Conservation (phyloP, 2,797 vertebrate species). For the Agapornis canus region DNA sequence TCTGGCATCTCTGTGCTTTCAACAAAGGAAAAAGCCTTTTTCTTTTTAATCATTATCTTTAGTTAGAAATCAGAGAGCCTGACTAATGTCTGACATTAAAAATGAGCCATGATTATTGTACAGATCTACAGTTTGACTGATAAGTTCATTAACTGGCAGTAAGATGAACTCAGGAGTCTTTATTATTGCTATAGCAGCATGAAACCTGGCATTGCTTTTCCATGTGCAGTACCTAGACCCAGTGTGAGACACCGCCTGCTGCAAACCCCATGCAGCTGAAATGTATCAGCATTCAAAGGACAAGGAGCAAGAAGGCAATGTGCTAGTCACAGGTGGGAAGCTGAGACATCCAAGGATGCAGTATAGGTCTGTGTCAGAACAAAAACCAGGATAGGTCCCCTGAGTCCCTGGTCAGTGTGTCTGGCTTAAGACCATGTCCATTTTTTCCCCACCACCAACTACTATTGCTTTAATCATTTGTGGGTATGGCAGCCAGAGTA, state of each 20-base stretch:
- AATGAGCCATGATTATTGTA: not conserved
- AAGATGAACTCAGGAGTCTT: not conserved
- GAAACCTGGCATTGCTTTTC: not conserved
- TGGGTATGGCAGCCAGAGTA: not conserved
- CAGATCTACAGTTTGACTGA: not conserved
- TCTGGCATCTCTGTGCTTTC: not conserved
- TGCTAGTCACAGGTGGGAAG: not conserved
- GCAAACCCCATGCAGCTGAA: not conserved
- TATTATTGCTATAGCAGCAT: not conserved
- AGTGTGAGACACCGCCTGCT: not conserved
- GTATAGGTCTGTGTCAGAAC: not conserved
- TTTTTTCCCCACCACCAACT: not conserved
- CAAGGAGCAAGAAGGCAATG: not conserved
- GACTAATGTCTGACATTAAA: not conserved
- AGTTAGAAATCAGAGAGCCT: not conserved
- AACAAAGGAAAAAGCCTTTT: not conserved
- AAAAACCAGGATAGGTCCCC: not conserved
- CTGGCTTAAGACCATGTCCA: not conserved
- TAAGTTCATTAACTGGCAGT: not conserved
- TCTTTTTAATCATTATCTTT: not conserved
- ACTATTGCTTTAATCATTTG: not conserved
- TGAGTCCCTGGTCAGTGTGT: not conserved
- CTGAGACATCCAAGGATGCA: not conserved
- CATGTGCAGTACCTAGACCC: accelerated
- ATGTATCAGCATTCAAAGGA: not conserved